These are phyloP conservation scores for Calliphora vomitoria DNA, from an alignment of 2,888 invertebrate genomes.

Conservation along the genomic window DNA sequence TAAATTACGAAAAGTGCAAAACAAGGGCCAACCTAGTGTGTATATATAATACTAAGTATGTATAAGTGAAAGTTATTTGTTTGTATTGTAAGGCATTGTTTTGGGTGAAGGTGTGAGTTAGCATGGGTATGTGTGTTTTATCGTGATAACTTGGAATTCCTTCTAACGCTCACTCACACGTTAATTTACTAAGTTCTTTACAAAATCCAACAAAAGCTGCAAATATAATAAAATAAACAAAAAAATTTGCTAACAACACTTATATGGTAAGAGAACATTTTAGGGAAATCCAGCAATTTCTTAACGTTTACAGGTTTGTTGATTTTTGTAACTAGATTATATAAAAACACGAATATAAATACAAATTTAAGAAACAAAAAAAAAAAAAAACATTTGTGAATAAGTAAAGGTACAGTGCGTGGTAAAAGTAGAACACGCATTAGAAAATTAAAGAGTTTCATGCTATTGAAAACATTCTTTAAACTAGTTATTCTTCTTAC, in stretches of 20 bases:
- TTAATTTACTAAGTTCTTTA: slow-evolving; percentile 26
- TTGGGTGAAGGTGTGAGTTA: background rate
- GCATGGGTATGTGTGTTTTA: background rate
- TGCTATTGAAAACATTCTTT: too few relatives aligned
- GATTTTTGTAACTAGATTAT: slow-evolving; percentile 39
- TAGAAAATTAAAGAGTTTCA: background rate
- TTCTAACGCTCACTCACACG: background rate
- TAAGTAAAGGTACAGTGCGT: background rate
- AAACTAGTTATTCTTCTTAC: too few relatives aligned
- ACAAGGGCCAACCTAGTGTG: background rate
- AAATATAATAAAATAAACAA: slow-evolving; percentile 25
- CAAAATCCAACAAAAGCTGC: slow-evolving; percentile 12
- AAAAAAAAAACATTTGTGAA: background rate
- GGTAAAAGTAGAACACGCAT: background rate
- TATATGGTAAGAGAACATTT: slow-evolving; percentile 35
- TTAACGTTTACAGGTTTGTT: slow-evolving; percentile 10
- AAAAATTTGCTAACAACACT: slow-evolving; percentile 36
- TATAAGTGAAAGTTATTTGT: background rate
- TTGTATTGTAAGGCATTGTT: background rate
- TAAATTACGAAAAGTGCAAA: too few relatives aligned
- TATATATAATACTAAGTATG: background rate
- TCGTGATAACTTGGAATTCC: slow-evolving; percentile 23
- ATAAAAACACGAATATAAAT: slow-evolving; percentile 44
- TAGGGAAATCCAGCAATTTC: slow-evolving; percentile 7
- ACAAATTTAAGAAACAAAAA: background rate